Evolutionary conservation across 1,140 invertebrate species (phyloP), one percentile per base, ranked within the genome.

Genomic region (Hetaerina americana): DNA sequence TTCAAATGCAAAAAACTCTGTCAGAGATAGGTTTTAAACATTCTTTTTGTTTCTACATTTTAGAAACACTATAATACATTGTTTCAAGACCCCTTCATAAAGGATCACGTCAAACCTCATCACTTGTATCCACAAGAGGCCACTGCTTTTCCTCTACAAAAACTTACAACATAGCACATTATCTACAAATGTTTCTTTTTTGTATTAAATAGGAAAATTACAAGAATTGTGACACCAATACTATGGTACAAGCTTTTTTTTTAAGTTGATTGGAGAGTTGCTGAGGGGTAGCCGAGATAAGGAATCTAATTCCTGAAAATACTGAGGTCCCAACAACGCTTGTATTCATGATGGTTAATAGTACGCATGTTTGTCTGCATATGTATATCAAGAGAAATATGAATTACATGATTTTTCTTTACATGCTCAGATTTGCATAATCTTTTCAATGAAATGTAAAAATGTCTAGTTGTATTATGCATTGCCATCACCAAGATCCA

Each of bases 161-260:
- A 57, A 57, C 40, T 2, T 57, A 57, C 40, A 57, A 57, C 40
- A 57, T 57, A 57, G 40, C 40, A 57, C 40, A 57, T 57, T 57
- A 57, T 57, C 40, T 57, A 57, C 40, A 57, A 57, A 57, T 57
- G 40, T 57, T 57, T 57, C 40, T 57, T 57, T 57, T 57, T 57
- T 57, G 40, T 57, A 18, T 57, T 57, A 57, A 57, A 57, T 57
- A 57, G 40, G 40, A 57, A 57, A 57, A 57, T 57, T 57, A 57
- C 40, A 57, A 57, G 40, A 57, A 57, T 57, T 57, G 40, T 57
- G 40, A 57, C 40, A 57, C 40, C 40, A 57, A 57, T 57, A 57
- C 40, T 57, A 57, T 57, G 40, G 40, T 57, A 57, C 40, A 57
- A 57, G 40, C 40, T 57, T 57, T 57, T 40, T 40, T 57, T 57